A percentile compares a stretch with the other conserved stretches of the same genome.
Evolutionary conservation across 2,113 vertebrate genomes (phyloP).

Genomic region (Carassius carassius): DNA sequence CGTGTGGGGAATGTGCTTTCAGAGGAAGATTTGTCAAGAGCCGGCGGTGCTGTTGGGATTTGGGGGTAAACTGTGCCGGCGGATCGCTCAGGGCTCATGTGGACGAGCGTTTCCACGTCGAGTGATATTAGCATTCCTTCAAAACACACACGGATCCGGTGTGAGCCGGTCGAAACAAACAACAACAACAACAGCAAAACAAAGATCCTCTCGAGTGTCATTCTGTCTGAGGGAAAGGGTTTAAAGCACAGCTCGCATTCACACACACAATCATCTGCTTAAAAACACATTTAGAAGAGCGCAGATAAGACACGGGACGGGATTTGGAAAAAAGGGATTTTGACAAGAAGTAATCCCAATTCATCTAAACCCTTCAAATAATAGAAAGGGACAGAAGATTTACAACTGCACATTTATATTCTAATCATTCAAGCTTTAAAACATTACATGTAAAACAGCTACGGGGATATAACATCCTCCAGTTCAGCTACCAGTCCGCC

Average conservation of each 20-base stretch:
- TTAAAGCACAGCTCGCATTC: constrained; percentile 42
- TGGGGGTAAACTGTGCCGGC: constrained; percentile 22
- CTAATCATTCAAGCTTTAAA: constrained; percentile 7
- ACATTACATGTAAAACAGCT: background rate
- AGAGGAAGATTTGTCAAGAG: constrained; percentile 69
- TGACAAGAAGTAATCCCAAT: constrained; percentile 28
- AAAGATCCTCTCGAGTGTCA: constrained; percentile 59
- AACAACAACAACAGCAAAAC: background rate
- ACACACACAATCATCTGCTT: constrained; percentile 43
- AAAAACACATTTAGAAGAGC: constrained; percentile 32
- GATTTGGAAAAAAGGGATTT: constrained; percentile 25
- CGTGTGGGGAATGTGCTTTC: constrained; percentile 79
- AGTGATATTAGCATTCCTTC: constrained; percentile 51
- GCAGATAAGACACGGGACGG: background rate
- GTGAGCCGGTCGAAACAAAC: background rate
- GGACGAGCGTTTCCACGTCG: constrained; percentile 28
- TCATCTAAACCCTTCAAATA: constrained; percentile 37
- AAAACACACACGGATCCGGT: background rate
- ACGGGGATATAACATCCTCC: background rate
- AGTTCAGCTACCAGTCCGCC: background rate
- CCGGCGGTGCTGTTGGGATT: constrained; percentile 49
- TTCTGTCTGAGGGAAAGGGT: constrained; percentile 39
- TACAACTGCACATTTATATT: constrained; percentile 24
- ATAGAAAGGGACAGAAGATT: constrained; percentile 16
- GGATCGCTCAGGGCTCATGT: constrained; percentile 39